These are phyloP conservation scores for Phocides pigmalion DNA, from an alignment of 1,140 invertebrate genomes.

Conservation along the genomic window DNA sequence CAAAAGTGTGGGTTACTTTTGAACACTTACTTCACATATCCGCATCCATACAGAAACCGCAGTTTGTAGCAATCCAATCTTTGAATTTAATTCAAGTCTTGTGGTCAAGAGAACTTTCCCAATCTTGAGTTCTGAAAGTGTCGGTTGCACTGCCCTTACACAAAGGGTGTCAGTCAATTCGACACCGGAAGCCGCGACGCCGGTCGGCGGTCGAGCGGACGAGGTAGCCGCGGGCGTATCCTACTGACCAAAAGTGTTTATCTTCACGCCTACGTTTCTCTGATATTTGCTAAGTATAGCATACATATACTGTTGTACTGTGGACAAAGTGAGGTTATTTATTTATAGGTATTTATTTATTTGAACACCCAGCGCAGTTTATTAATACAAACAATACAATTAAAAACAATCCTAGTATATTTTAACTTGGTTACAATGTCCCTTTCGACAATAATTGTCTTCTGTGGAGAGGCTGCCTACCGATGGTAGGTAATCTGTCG, in stretches of 20 bases:
- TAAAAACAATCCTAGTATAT: no score
- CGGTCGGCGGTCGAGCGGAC: conserved; percentile 49
- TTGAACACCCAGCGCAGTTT: no score
- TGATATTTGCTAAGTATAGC: conserved; percentile 35
- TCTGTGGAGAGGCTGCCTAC: no score
- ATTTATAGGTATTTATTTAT: not conserved
- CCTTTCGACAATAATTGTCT: no score
- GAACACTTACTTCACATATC: no score
- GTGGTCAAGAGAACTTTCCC: conserved; percentile 9
- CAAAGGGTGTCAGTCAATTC: conserved; percentile 57
- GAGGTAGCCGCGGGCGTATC: conserved; percentile 45
- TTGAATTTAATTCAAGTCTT: not conserved
- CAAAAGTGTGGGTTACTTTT: no score
- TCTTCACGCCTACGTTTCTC: conserved; percentile 47
- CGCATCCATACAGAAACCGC: no score
- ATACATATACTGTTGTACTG: conserved; percentile 5
- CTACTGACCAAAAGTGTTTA: conserved; percentile 56
- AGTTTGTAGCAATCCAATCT: not conserved
- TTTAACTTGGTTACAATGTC: no score
- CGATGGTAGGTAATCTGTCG: no score
- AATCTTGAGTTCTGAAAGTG: conserved; percentile 14
- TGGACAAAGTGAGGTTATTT: no score
- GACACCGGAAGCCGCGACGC: conserved; percentile 51
- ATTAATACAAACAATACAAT: no score
- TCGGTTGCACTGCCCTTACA: not conserved